Percentiles rank a stretch among this genome's conserved stretches.
phyloP scores from a whole-genome alignment of 2,113 vertebrate species.

The Cyphomyrus discorhynchus region DNA sequence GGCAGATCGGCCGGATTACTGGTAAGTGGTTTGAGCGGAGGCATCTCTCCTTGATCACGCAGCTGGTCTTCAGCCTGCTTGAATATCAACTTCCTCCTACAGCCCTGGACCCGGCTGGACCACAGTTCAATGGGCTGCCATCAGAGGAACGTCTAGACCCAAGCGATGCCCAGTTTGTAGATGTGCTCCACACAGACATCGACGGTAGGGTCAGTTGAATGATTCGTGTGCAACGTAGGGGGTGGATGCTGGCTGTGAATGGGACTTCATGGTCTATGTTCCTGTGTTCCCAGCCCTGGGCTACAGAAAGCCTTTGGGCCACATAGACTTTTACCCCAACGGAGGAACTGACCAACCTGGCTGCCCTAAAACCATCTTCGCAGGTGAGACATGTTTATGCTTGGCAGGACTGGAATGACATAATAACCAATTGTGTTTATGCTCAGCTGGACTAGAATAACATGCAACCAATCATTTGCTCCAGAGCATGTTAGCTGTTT shows the following conservation, averaged over 20 bases:
- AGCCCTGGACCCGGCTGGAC: slow-evolving; percentile 91
- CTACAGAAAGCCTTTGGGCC: slow-evolving; percentile 69
- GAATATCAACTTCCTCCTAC: not conserved
- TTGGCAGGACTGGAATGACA: not conserved
- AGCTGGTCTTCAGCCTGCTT: not conserved
- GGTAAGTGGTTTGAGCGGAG: slow-evolving; percentile 36
- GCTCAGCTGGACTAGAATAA: not conserved
- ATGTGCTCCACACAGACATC: slow-evolving; percentile 81
- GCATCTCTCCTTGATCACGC: not conserved
- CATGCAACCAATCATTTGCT: not conserved
- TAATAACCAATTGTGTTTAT: not conserved
- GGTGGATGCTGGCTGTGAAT: not conserved
- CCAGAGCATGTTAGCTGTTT: not conserved
- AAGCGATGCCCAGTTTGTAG: slow-evolving; percentile 81
- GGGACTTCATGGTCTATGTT: not conserved
- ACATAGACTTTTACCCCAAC: slow-evolving; percentile 88
- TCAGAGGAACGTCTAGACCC: slow-evolving; percentile 63
- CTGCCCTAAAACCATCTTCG: slow-evolving; percentile 76
- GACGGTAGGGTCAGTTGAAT: slow-evolving; percentile 59
- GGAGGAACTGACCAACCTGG: slow-evolving; percentile 83
- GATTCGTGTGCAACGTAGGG: not conserved
- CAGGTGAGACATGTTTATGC: slow-evolving; percentile 57
- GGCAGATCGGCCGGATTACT: slow-evolving; percentile 83
- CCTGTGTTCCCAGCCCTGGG: slow-evolving; percentile 64
- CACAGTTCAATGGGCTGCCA: slow-evolving; percentile 56